phyloP scores from a whole-genome alignment of 2,888 invertebrate species.

The Ischnus inquisitorius region DNA sequence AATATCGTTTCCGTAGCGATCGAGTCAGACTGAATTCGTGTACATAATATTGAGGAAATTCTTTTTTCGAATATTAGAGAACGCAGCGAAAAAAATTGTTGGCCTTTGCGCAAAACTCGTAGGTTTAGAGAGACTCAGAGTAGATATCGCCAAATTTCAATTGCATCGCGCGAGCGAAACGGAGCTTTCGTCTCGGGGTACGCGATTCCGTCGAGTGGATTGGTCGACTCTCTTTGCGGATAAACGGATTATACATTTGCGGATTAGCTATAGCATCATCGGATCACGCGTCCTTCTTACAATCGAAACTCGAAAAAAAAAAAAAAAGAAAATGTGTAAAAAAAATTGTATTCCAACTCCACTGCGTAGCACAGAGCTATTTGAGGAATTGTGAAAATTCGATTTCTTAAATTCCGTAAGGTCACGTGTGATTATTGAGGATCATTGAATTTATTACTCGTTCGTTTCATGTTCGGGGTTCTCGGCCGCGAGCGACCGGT shows the following conservation, averaged over 20 bases:
- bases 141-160: constrained; percentile 16
- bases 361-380: background rate
- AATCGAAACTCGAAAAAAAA: background rate
- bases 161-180: background rate
- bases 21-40: constrained; percentile 62
- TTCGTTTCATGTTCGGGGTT: too few species aligned
- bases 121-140: background rate
- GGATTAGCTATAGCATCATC: constrained; percentile 17
- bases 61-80: background rate
- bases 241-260: background rate
- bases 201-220: background rate
- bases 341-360: background rate
- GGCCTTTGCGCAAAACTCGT: background rate
- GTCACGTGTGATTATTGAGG: too few species aligned
- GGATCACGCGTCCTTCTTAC: background rate
- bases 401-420: background rate
- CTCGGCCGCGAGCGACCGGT: background rate
- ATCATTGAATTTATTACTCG: too few species aligned
- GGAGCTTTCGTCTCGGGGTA: constrained; percentile 1
- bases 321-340: constrained; percentile 1
- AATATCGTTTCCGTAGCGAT: constrained; percentile 44
- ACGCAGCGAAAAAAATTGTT: background rate
- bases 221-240: background rate
- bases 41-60: constrained; percentile 24
- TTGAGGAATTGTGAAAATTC: background rate